These are phyloP conservation scores for Drosophila pallidifrons DNA, from an alignment of 1,140 invertebrate genomes.

Conservation along the genomic window DNA sequence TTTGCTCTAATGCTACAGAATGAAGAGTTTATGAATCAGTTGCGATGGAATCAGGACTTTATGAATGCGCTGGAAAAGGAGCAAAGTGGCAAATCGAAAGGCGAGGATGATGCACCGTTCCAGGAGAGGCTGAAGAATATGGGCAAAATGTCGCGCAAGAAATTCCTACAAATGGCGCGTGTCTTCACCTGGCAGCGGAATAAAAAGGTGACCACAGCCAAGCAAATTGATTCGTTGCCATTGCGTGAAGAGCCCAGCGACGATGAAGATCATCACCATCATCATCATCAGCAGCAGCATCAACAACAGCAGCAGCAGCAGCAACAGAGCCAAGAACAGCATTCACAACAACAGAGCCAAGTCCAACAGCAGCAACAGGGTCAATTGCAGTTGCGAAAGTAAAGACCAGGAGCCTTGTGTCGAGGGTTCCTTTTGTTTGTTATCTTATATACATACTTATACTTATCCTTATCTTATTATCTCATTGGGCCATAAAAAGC, in stretches of 20 bases:
- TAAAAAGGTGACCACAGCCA: constrained; percentile 89
- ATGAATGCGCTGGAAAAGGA: constrained; percentile 93
- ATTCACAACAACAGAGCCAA: constrained; percentile 33
- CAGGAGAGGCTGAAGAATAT: constrained; percentile 94
- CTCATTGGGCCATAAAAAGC: constrained; percentile 69
- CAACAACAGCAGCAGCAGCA: constrained; percentile 47
- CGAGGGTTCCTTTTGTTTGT: constrained; percentile 53
- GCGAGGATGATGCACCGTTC: constrained; percentile 91
- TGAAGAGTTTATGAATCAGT: constrained; percentile 95
- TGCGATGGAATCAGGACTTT: constrained; percentile 95
- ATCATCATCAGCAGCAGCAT: constrained; percentile 60
- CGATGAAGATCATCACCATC: constrained; percentile 86
- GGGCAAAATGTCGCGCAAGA: constrained; percentile 94
- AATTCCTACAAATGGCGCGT: constrained; percentile 92
- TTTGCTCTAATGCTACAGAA: constrained; percentile 96
- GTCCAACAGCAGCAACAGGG: constrained; percentile 49
- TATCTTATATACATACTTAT: constrained; percentile 41
- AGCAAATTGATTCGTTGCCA: constrained; percentile 86
- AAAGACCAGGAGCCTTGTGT: constrained; percentile 18
- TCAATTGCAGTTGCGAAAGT: constrained; percentile 70
- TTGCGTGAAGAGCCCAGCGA: constrained; percentile 88
- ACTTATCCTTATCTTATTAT: constrained; percentile 54
- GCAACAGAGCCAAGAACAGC: constrained; percentile 34
- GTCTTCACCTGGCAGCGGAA: constrained; percentile 90
- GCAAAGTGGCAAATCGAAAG: constrained; percentile 86